Conservation (phyloP, 1,140 invertebrate species). For the Sycophaga agraensis region DNA sequence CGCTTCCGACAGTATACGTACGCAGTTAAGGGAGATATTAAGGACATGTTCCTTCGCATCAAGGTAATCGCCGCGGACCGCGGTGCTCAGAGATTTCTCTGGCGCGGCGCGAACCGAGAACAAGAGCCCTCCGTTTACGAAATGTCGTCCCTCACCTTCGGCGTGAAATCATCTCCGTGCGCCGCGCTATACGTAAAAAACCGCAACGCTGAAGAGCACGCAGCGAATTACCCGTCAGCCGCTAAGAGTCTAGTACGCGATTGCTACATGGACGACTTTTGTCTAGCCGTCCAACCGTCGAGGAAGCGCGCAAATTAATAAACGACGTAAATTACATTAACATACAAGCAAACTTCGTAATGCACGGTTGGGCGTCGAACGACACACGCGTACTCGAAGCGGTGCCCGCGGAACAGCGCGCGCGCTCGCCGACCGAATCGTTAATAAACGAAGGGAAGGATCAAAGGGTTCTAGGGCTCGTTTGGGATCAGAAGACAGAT, state of each 20-base stretch:
- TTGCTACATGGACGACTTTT: slow-evolving; percentile 48
- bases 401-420: no score
- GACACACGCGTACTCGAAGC: not conserved
- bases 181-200: slow-evolving; percentile 41
- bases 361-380: not conserved
- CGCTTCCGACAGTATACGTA: slow-evolving; percentile 36
- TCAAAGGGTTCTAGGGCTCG: not conserved
- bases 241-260: no score
- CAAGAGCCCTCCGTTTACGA: slow-evolving; percentile 26
- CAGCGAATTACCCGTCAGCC: no score
- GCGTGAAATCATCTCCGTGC: slow-evolving; percentile 27
- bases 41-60: slow-evolving; percentile 48
- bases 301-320: not conserved
- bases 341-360: not conserved
- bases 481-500: not conserved
- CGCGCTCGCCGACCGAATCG: no score
- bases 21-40: slow-evolving; percentile 38
- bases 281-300: slow-evolving; percentile 17
- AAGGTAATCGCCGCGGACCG: slow-evolving; percentile 32
- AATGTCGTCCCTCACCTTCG: slow-evolving; percentile 44
- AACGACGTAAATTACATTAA: not conserved
- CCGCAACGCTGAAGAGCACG: slow-evolving; percentile 37
- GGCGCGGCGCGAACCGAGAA: slow-evolving; percentile 27
- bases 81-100: slow-evolving; percentile 38
- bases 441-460: not conserved